These are phyloP conservation scores for Hyposmocoma kahamanoa DNA, from an alignment of 1,140 invertebrate genomes.

Conservation along the genomic window DNA sequence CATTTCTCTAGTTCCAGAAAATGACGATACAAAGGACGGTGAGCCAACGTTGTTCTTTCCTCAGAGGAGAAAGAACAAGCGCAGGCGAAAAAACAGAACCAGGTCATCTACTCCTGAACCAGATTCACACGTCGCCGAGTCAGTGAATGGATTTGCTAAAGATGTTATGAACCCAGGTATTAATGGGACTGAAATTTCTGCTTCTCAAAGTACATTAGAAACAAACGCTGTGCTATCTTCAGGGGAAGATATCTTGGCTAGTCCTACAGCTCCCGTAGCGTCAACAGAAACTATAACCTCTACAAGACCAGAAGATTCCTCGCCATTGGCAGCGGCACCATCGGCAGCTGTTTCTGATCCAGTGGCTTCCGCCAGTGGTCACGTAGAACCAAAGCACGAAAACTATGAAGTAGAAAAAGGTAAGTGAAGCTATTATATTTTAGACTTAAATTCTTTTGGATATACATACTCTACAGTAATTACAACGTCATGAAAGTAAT, in stretches of 20 bases:
- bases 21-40: constrained; percentile 33
- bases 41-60: constrained; percentile 56
- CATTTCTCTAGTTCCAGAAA: constrained; percentile 48
- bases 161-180: neutral
- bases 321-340: neutral
- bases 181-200: neutral
- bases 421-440: too few species aligned
- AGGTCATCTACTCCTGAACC: constrained; percentile 14
- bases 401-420: constrained; percentile 39
- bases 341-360: neutral
- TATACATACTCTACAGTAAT: too few species aligned
- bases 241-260: neutral
- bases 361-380: too few species aligned
- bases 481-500: too few species aligned
- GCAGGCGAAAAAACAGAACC: constrained; percentile 23
- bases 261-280: too few species aligned
- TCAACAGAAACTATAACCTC: too few species aligned
- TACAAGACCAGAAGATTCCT: too few species aligned
- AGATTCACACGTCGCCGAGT: constrained; percentile 27
- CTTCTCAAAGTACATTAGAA: too few species aligned
- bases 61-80: constrained; percentile 37
- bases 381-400: constrained; percentile 28
- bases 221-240: too few species aligned
- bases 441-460: too few species aligned
- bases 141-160: too few species aligned